Conservation (phyloP, 1,140 invertebrate genomes). For the Hylyphantes graminicola region DNA sequence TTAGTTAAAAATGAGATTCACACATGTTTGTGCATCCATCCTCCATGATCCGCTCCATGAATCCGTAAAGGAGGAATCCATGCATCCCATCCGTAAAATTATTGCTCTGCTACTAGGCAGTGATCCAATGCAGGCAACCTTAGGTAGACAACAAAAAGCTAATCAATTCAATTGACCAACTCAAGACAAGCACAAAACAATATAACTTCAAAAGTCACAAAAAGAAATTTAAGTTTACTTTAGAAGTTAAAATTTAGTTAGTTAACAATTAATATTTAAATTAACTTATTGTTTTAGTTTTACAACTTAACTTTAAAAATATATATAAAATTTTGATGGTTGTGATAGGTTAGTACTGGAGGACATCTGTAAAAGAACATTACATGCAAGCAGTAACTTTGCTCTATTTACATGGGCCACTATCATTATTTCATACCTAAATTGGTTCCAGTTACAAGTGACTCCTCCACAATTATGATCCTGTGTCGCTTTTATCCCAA, state of each 20-base stretch:
- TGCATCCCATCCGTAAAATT: slow-evolving; percentile 32
- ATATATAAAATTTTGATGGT: no score
- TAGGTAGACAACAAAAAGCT: slow-evolving; percentile 38
- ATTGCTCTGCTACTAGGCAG: slow-evolving; percentile 35
- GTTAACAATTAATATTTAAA: no score
- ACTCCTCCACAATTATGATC: slow-evolving; percentile 12
- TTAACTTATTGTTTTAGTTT: no score
- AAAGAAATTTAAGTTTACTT: no score
- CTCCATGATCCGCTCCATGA: slow-evolving; percentile 33
- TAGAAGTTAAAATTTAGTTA: no score
- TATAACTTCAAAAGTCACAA: no score
- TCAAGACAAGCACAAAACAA: no score
- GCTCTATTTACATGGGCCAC: slow-evolving; percentile 21
- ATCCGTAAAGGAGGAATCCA: slow-evolving; percentile 44
- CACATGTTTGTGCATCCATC: slow-evolving; percentile 27
- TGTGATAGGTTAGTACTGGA: no score
- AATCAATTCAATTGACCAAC: no score
- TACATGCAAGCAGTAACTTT: no score
- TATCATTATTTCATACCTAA: slow-evolving; percentile 47
- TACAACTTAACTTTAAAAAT: no score
- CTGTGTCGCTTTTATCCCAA: not conserved
- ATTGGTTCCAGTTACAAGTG: not conserved
- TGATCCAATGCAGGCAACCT: slow-evolving; percentile 41
- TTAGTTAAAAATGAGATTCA: not conserved
- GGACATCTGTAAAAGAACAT: no score